A percentile compares a stretch with the other conserved stretches of the same genome.
Evolutionary conservation across 2,113 vertebrate genomes (phyloP).

Genomic region (Megaceryle torquata): DNA sequence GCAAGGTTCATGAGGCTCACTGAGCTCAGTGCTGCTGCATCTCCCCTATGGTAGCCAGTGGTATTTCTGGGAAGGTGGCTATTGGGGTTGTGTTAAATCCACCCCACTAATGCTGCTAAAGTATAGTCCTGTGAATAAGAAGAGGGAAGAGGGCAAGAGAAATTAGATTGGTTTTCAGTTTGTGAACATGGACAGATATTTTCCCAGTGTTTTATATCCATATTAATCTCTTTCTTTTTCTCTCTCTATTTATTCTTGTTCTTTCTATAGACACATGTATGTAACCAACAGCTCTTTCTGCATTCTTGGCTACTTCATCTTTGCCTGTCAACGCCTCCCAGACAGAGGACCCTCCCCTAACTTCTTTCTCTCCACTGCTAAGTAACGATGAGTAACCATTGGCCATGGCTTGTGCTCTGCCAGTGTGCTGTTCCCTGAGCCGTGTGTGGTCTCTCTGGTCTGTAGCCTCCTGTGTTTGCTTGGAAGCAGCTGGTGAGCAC

Average conservation of each 20-base stretch:
- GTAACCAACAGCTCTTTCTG: background rate
- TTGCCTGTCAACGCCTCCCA: background rate
- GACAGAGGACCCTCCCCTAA: background rate
- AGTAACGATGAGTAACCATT: background rate
- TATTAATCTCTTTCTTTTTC: background rate
- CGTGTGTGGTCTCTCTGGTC: background rate
- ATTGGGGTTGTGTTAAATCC: background rate
- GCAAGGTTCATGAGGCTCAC: background rate
- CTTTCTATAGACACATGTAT: fast-evolving
- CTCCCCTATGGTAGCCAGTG: background rate
- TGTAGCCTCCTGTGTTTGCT: background rate
- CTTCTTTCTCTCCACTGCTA: background rate
- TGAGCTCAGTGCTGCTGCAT: background rate
- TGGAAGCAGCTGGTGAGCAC: background rate
- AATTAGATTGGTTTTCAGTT: background rate
- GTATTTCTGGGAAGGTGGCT: background rate
- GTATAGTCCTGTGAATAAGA: background rate
- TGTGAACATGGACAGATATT: background rate
- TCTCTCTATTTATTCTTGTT: background rate
- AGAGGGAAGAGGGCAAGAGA: background rate
- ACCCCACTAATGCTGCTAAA: background rate
- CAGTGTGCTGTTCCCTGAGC: fast-evolving
- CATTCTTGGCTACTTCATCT: background rate
- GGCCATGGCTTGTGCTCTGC: background rate
- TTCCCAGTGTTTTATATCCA: background rate